These are phyloP conservation scores for Malacosoma neustria DNA, from an alignment of 2,888 invertebrate genomes.

Conservation along the genomic window DNA sequence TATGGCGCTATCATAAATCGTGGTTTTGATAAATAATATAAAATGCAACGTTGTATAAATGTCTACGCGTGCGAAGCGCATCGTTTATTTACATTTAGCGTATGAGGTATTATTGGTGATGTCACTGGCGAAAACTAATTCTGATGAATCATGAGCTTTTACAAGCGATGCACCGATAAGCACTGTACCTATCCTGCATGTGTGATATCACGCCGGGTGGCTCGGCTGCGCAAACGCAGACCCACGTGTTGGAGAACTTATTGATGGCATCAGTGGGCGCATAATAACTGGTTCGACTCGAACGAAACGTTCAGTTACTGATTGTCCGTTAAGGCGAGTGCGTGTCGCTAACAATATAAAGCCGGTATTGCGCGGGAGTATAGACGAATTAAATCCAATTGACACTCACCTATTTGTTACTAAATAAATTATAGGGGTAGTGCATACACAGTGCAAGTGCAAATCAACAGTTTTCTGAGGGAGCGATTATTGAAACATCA, in stretches of 20 bases:
- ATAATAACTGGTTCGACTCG: conserved; percentile 64
- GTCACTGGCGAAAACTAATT: conserved; percentile 60
- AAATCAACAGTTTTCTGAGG: conserved; percentile 36
- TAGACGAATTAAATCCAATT: conserved; percentile 36
- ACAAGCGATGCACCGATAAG: conserved; percentile 66
- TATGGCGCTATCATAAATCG: no score
- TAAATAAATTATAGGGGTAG: conserved; percentile 27
- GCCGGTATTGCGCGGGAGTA: conserved; percentile 52
- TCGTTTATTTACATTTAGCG: conserved; percentile 37
- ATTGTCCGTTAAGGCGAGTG: conserved; percentile 56
- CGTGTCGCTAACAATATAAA: conserved; percentile 41
- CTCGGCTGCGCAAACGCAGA: conserved; percentile 29
- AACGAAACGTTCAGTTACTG: conserved; percentile 59
- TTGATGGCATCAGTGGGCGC: conserved; percentile 65
- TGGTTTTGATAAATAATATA: no score
- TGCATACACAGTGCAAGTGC: conserved; percentile 48
- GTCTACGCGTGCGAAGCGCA: background rate
- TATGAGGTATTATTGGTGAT: conserved; percentile 43
- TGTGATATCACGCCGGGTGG: conserved; percentile 38
- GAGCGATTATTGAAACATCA: conserved; percentile 36
- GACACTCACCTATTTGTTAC: conserved; percentile 27
- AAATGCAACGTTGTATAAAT: no score
- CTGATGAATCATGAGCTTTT: conserved; percentile 68
- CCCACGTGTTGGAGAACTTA: conserved; percentile 66
- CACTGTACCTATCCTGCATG: conserved; percentile 37